phyloP scores from a whole-genome alignment of 2,888 invertebrate species.

The Liopterus haemorrhoidalis region DNA sequence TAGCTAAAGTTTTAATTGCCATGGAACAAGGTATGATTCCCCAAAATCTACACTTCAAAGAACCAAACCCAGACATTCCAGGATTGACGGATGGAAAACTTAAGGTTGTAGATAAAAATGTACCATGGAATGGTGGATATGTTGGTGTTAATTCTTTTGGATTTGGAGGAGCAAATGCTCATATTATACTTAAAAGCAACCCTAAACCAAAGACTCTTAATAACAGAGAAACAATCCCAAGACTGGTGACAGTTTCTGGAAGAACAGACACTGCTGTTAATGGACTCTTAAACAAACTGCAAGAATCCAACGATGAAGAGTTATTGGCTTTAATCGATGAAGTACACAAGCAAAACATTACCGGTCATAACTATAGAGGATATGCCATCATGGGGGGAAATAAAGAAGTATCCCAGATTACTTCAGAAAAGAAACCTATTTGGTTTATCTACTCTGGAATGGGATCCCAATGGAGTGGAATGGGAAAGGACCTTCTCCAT shows the following conservation, averaged over 20 bases:
- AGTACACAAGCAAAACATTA: constrained; percentile 63
- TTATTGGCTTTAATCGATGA: constrained; percentile 71
- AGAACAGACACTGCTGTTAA: constrained; percentile 76
- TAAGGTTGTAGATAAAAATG: constrained; percentile 80
- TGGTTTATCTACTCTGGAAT: constrained; percentile 98
- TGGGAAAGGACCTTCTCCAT: constrained; percentile 81
- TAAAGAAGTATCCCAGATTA: constrained; percentile 48
- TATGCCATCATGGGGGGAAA: constrained; percentile 64
- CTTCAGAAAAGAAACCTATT: constrained; percentile 67
- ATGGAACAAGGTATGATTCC: constrained; percentile 90
- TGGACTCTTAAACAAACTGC: constrained; percentile 58
- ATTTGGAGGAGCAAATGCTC: constrained; percentile 97
- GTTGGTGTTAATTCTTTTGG: constrained; percentile 95
- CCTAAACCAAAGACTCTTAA: constrained; percentile 60
- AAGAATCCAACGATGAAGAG: constrained; percentile 56
- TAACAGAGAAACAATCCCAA: constrained; percentile 54
- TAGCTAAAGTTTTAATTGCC: constrained; percentile 86
- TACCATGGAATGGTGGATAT: constrained; percentile 84
- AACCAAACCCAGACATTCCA: constrained; percentile 85
- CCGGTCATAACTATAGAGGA: constrained; percentile 76
- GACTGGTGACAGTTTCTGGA: constrained; percentile 74
- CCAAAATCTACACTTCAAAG: constrained; percentile 80
- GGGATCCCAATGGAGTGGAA: constrained; percentile 97
- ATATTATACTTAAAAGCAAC: constrained; percentile 76
- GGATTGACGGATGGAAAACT: constrained; percentile 84